Evolutionary conservation across 37 sponge, comb jelly and placozoan genomes (phyloP), one percentile per base, ranked within the genome.

Genomic region (Chondrilla cf. caribensis): DNA sequence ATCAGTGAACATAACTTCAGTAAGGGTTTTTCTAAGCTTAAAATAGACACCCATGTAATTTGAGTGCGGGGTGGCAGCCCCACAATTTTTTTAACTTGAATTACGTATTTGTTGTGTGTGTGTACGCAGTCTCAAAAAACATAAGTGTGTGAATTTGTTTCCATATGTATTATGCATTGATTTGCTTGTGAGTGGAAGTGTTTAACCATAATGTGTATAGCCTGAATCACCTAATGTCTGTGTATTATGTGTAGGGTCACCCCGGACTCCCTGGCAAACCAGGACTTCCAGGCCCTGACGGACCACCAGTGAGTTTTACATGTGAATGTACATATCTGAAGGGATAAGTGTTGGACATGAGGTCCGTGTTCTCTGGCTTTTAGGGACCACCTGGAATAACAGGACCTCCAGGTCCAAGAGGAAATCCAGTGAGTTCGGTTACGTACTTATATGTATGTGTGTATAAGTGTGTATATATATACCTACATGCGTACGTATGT

Each of bases 231-330:
- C n/a, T n/a, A n/a, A n/a, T n/a, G n/a, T n/a, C n/a, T n/a, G n/a
- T n/a, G n/a, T 32, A 7, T 32, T 18, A 37, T 70, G 6, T 18
- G 5, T 70, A 70, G 71, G 71, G 71, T 8, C 71, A 70, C 39
- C 71, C 37, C 8, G 71, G 71, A 70, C 71, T 7, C 21, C 18
- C 37, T 19, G 71, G 71, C 8, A 70, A 70, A 70, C 37, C 71
- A 18, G 71, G 71, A 38, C 9, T 70, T 6, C 6, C 7, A 19
- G 71, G 71, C 22, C 71, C 71, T 8, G 71, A 70, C 32, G 71
- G 71, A 70, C 71, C 71, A 8, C 71, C 71, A 5, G 71, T 70
- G 28, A 70, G 71, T 70, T 70, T 5, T 60, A n/a, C 6, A 26
- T 26, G 29, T 60, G 64, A 28, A 11, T 47, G 51, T 6, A 26